Base-by-base conservation (phyloP, 2,113 vertebrate genomes). In the Poecilia latipinna region DNA sequence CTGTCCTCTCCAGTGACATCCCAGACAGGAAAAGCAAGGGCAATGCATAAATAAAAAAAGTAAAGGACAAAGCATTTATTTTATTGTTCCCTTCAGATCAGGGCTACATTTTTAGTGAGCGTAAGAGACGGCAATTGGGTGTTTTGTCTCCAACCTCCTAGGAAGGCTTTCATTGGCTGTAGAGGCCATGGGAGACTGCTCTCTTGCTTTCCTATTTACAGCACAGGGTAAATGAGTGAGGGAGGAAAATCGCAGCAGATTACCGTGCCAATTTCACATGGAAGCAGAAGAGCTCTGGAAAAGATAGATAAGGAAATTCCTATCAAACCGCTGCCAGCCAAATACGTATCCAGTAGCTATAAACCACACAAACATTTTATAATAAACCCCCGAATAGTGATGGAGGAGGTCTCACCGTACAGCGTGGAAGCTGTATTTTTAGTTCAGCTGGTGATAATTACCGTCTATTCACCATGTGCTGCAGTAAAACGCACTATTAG, bases 261-360 rank as follows among this genome's bases (percentile, higher is more conserved):
- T 94, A 94, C 85, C 74, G 85, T 92, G 92, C 90, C 93, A 93
- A 91, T 94, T 94, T 92, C 93, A 91, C 88, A 92, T 89, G 89
- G 90, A 89, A 90, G 93, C 89, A 90, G 88, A 92, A 85, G 88
- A 88, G 92, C 92, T 94, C 94, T 95, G 94, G 90, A 92, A 92
- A 87, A 86, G 93, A 89, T 79, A 95, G 94, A 95, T 95, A 95
- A 95, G 93, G 84, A 92, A 86, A 93, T 93, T 91, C 90, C 91
- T 91, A 93, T 93, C 88, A 92, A 91, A 92, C 82, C 44, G 77
- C 90, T 93, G 89, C 91, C 92, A 94, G 93, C 92, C 88, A 94
- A 94, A 94, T 93, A 93, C 92, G 85, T 92, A 92, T 93, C 92
- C 92, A 94, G 86, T 87, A 90, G 89, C 90, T 86, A 84, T 88